These are phyloP conservation scores for Psammodynastes pulverulentus DNA, from an alignment of 2,113 vertebrate species.

Conservation along the genomic window DNA sequence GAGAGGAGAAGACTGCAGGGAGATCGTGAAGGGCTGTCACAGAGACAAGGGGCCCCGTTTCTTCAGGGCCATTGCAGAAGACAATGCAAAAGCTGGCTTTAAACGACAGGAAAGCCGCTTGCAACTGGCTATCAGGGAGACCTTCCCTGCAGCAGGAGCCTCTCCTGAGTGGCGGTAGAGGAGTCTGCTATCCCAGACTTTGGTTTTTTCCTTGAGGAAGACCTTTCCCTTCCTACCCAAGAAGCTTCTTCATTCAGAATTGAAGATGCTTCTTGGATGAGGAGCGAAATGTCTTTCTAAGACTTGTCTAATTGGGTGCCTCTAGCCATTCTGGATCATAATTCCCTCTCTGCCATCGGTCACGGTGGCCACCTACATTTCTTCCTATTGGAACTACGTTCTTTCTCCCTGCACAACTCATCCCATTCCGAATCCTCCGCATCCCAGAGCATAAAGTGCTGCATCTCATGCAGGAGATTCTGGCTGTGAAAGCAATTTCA, in stretches of 20 bases:
- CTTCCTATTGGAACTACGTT: neutral
- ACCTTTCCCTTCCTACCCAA: no score
- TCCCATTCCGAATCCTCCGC: neutral
- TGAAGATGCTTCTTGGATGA: no score
- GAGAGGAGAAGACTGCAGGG: neutral
- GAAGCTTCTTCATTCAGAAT: no score
- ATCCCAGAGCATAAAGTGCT: neutral
- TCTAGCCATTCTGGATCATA: neutral
- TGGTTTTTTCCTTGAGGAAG: no score
- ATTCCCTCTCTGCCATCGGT: neutral
- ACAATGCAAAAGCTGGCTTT: neutral
- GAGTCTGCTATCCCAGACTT: neutral
- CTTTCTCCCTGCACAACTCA: neutral
- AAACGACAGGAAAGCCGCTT: neutral
- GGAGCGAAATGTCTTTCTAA: no score
- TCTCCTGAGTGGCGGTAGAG: neutral
- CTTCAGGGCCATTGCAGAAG: neutral
- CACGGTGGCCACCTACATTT: neutral
- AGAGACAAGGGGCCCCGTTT: neutral
- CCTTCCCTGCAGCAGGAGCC: neutral
- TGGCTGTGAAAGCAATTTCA: neutral
- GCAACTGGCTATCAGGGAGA: neutral
- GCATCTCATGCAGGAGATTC: neutral
- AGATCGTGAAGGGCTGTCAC: neutral
- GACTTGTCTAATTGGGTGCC: neutral